Evolutionary conservation across 2,113 vertebrate genomes (phyloP).

Genomic region (rabbit (Oryctolagus cuniculus)): mOryCun1.1 NC_091439.1:132886001-132886500

Average conservation of each 20-base stretch:
- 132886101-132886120: not conserved
- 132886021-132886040: not conserved
- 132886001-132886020: not conserved
- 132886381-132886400: not conserved
- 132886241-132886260: not conserved
- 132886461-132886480: not conserved
- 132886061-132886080: not conserved
- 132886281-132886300: not conserved
- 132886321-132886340: not conserved
- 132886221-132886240: not conserved
- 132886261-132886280: not conserved
- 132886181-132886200: not conserved
- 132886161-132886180: not conserved
- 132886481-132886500: slow-evolving; percentile 13
- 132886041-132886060: not conserved
- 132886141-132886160: not conserved
- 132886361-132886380: not conserved
- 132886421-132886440: not conserved
- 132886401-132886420: not conserved
- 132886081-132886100: not conserved
- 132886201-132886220: not conserved
- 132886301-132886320: not conserved
- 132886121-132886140: not conserved
- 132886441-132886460: not conserved
- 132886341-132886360: not conserved